These are phyloP conservation scores for Camponotus fellah DNA, from an alignment of 2,888 invertebrate species.

Conservation along the genomic window DNA sequence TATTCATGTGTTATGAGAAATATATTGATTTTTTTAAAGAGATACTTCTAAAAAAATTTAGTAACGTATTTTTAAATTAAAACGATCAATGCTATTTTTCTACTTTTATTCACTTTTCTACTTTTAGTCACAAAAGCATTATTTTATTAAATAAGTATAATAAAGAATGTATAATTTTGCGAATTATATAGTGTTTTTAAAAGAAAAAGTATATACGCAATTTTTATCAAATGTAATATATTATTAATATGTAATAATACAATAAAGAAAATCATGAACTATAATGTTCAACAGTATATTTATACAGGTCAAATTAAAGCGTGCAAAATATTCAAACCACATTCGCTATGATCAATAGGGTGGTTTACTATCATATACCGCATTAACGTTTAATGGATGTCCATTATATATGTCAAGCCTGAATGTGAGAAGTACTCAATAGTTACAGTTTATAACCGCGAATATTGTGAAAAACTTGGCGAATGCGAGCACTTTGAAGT, in stretches of 20 bases:
- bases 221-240: not conserved
- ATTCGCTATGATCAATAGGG: not conserved
- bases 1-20: constrained; percentile 3
- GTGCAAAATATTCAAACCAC: constrained; percentile 1
- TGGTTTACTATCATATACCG: not conserved
- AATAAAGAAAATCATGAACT: not conserved
- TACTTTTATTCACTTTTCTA: not conserved
- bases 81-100: not conserved
- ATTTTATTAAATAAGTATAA: not conserved
- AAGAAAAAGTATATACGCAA: not conserved
- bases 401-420: constrained; percentile 17
- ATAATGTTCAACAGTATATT: not conserved
- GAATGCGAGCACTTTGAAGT: not conserved
- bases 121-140: not conserved
- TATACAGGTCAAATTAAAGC: not conserved
- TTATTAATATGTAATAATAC: not conserved
- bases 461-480: constrained; percentile 18
- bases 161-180: not conserved
- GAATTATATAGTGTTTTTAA: not conserved
- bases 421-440: constrained; percentile 10
- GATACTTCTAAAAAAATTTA: not conserved
- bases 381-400: constrained; percentile 14
- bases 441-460: not conserved
- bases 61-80: not conserved
- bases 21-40: not conserved